Evolutionary conservation across 2,797 vertebrate genomes (phyloP), one percentile per base, ranked within the genome.

Genomic region (Xenops minutus): DNA sequence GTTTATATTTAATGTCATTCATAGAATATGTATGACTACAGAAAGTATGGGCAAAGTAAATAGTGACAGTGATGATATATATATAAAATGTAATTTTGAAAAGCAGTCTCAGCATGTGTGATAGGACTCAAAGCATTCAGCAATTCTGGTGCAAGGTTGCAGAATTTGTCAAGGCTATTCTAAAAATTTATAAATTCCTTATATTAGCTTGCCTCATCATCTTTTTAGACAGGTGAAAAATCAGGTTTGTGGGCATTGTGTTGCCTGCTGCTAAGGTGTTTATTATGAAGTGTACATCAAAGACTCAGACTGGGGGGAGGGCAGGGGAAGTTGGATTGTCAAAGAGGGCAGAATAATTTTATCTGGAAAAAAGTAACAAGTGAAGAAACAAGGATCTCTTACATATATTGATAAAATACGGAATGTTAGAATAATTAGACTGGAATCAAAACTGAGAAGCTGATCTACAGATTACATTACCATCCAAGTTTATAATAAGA

Each of bases 11-110:
- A 92, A 92, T 89, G 71, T 64, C 94, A 94, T 96, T 96, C 91
- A 96, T 96, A 90, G 94, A 96, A 96, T 96, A 96, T 90, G 91
- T 76, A 95, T 92, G 66, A 90, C 89, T 95, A 73, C 41, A 41
- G 83, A 91, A 95, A 96, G 85, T 82, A 85, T 51, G 56, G 3
- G 0, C 88, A 95, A 92, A 95, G 83, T 85, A 96, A 96, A 96
- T 39, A 96, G 69, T 68, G 88, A 74, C 83, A 85, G 20, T 54
- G 63, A 93, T 91, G 69, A 89, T 90, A 73, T 73, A 88, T 76
- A 82, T 92, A 79, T 37, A 82, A 92, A 92, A 85, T 62, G 55
- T 64, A 46, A 89, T 90, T 90, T 86, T 92, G 71, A 82, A 92
- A 90, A 90, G 29, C 48, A 77, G 63, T 54, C 52, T 82, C 74